Conservation (phyloP, 2,113 vertebrate genomes). For the Aptenodytes patagonicus region DNA sequence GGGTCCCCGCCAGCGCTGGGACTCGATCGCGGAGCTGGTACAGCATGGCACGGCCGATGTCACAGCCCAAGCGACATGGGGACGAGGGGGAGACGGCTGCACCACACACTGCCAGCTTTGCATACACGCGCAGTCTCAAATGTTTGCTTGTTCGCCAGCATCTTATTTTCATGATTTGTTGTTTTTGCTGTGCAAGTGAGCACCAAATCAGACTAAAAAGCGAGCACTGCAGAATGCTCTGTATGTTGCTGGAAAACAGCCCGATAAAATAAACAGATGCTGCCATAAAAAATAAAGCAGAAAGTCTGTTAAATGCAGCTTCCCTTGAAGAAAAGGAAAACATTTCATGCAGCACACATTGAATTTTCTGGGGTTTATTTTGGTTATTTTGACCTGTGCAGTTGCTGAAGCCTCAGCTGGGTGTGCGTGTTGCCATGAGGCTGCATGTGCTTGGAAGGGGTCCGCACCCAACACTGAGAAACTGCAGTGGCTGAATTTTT, state of each 20-base stretch:
- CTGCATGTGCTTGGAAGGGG: not conserved
- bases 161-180: not conserved
- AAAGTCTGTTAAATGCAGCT: not conserved
- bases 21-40: accelerated
- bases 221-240: accelerated
- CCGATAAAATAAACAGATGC: not conserved
- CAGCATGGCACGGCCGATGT: accelerated
- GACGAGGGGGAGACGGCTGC: no score
- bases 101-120: not conserved
- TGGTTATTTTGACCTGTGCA: not conserved
- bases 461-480: accelerated
- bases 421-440: accelerated
- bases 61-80: accelerated
- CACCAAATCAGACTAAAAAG: not conserved
- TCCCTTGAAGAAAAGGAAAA: not conserved
- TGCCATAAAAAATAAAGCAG: not conserved
- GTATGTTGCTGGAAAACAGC: not conserved
- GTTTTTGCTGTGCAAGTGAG: not conserved
- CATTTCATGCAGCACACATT: not conserved
- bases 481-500: not conserved
- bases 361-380: not conserved
- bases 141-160: not conserved
- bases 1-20: accelerated
- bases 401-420: not conserved
- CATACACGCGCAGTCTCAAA: accelerated